A percentile compares a stretch with the other conserved stretches of the same genome.
Conservation (phyloP, 2,888 invertebrate genomes). For the Melinopterus prodromus region DNA sequence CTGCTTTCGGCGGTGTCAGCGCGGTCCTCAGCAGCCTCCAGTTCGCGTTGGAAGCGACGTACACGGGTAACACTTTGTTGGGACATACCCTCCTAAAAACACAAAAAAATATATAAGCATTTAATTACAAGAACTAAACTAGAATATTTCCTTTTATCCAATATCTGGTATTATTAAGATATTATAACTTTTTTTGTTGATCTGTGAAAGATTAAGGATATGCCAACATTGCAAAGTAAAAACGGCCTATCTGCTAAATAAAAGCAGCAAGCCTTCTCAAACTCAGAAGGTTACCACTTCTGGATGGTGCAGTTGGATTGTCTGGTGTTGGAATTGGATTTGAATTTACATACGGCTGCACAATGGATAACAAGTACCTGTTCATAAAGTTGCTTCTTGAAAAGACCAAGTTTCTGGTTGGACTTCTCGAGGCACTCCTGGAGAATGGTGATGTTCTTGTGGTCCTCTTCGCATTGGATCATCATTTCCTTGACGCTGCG, state of each 20-base stretch:
- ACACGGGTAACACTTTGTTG: constrained; percentile 94
- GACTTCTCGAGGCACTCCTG: constrained; percentile 91
- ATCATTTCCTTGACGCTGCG: constrained; percentile 95
- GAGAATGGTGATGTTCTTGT: constrained; percentile 92
- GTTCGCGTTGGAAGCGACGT: constrained; percentile 97
- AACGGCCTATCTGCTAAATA: too few relatives aligned
- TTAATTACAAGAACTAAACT: too few relatives aligned
- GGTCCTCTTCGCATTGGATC: constrained; percentile 95
- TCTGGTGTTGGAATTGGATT: too few relatives aligned
- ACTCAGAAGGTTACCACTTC: too few relatives aligned
- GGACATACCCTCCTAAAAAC: constrained; percentile 84
- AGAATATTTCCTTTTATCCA: too few relatives aligned
- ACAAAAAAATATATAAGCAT: constrained; percentile 10
- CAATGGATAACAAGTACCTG: constrained; percentile 66
- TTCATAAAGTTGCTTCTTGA: constrained; percentile 95
- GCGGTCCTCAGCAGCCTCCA: constrained; percentile 97
- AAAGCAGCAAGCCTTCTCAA: too few relatives aligned
- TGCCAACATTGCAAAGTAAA: too few relatives aligned
- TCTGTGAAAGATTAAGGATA: too few relatives aligned
- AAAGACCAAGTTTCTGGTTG: constrained; percentile 87
- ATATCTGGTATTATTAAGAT: too few relatives aligned
- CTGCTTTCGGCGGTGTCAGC: constrained; percentile 95
- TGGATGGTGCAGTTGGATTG: too few relatives aligned
- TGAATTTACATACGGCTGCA: too few relatives aligned
- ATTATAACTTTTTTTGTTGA: too few relatives aligned